Evolutionary conservation across 2,888 invertebrate species (phyloP).

Genomic region (Phasia obesa): DNA sequence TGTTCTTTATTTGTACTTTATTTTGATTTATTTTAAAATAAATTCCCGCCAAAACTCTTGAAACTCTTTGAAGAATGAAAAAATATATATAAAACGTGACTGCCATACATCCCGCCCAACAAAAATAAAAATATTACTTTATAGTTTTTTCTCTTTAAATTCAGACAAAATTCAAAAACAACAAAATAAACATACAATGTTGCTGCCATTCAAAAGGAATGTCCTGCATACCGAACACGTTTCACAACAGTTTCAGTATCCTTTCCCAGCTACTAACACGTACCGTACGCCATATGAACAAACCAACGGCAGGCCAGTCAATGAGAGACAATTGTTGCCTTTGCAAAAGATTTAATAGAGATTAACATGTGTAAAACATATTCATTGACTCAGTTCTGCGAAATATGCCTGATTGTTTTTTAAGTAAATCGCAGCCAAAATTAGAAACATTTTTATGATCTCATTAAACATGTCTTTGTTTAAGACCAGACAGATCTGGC

Average conservation of each 20-base stretch:
- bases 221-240: conserved; percentile 61
- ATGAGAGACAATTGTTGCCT: conserved; percentile 50
- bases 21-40: conserved; percentile 45
- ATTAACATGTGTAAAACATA: conserved; percentile 62
- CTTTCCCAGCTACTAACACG: conserved; percentile 47
- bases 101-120: conserved; percentile 63
- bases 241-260: conserved; percentile 36
- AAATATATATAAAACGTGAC: conserved; percentile 58
- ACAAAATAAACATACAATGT: conserved; percentile 41
- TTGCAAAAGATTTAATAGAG: conserved; percentile 40
- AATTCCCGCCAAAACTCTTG: conserved; percentile 56
- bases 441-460: background rate
- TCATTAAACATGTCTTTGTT: background rate
- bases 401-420: background rate
- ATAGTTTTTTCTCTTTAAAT: conserved; percentile 23
- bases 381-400: conserved; percentile 21
- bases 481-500: too few species aligned
- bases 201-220: too few species aligned
- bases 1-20: conserved; percentile 14
- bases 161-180: conserved; percentile 3
- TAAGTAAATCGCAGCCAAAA: background rate
- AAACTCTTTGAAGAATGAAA: conserved; percentile 12
- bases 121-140: conserved; percentile 9
- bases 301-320: too few species aligned
- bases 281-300: too few species aligned